Base-by-base conservation (phyloP, 2,113 vertebrate species). In the Paraplagusia blochii region DNA sequence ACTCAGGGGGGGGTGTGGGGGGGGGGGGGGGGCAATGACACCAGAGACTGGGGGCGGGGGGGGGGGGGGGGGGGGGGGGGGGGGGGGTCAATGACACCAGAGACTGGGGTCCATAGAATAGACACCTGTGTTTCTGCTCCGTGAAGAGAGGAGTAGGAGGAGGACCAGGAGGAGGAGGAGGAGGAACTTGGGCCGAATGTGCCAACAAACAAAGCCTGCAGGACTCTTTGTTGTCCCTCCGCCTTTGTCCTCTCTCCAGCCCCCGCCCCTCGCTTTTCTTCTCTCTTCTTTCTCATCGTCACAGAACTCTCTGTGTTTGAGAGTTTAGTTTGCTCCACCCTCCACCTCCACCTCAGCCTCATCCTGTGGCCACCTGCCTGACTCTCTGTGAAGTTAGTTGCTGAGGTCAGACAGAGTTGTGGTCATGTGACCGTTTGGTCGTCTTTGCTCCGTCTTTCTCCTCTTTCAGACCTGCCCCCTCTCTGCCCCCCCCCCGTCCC, bases 131-230 rank as follows among this genome's bases (percentile, higher is more conserved):
- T 80, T 78, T 84, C 16, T 74, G 80, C 70, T 77, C 67, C 57
- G 65, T 82, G 80, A 85, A 87, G 79, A 50, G 80, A 80, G 80
- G 80, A 65, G 67, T 81, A 48, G 65, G 76, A 74, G 78, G 64
- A 75, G 83, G 76, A 85, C 85, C 84, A 83, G 72, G 69, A 79
- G 79, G 83, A 85, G 58, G 80, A 74, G 81, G 78, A 83, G 83
- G 76, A 77, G 82, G 73, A 87, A 70, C 85, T 83, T 80, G 76
- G 70, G 80, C 81, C 53, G 84, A 82, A 85, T 85, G 83, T 90
- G 88, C 80, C 89, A 83, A 85, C 88, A 89, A 87, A 89, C 87
- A 88, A 90, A 90, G 84, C 79, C 83, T 79, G 61, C 66, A 65
- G 75, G 76, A 74, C 74, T 82, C 85, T 90, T 90, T 88, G 85